A percentile compares a stretch with the other conserved stretches of the same genome.
phyloP scores from a whole-genome alignment of 37 sponge, comb jelly and placozoan genomes.

The Chondrosia reniformis region DNA sequence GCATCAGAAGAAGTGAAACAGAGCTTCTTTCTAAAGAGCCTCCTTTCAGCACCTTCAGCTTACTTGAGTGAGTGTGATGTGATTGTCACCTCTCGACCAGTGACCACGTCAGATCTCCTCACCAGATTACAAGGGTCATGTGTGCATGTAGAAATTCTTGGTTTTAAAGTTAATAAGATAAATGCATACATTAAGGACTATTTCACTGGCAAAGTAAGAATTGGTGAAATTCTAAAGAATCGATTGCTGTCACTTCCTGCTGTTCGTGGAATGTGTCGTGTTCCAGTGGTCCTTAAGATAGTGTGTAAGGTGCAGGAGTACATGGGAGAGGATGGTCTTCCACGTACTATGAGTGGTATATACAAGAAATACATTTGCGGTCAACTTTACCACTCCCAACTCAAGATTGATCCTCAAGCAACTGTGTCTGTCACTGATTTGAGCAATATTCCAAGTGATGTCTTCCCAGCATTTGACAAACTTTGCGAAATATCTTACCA shows the following conservation, averaged over 20 bases:
- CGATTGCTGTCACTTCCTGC: not conserved
- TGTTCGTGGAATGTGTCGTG: not conserved
- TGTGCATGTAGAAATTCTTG: conserved; percentile 5
- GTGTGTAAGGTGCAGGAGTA: not conserved
- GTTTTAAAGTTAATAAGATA: not conserved
- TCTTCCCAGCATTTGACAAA: no score
- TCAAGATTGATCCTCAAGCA: no score
- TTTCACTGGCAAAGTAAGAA: not conserved
- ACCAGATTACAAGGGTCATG: not conserved
- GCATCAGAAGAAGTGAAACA: not conserved
- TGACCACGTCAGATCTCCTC: not conserved
- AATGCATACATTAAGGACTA: not conserved
- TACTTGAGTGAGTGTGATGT: conserved; percentile 16
- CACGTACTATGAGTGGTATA: no score
- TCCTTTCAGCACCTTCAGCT: not conserved
- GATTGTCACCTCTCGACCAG: conserved; percentile 8
- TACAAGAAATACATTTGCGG: no score
- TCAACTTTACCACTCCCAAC: no score
- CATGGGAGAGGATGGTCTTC: not conserved
- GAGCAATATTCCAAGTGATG: no score
- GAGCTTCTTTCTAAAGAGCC: not conserved
- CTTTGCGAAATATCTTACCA: no score
- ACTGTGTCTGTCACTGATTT: no score
- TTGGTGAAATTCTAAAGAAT: not conserved
- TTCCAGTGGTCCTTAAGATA: not conserved